Conservation (phyloP, 2,888 invertebrate genomes). For the Tricholauxania praeusta region DNA sequence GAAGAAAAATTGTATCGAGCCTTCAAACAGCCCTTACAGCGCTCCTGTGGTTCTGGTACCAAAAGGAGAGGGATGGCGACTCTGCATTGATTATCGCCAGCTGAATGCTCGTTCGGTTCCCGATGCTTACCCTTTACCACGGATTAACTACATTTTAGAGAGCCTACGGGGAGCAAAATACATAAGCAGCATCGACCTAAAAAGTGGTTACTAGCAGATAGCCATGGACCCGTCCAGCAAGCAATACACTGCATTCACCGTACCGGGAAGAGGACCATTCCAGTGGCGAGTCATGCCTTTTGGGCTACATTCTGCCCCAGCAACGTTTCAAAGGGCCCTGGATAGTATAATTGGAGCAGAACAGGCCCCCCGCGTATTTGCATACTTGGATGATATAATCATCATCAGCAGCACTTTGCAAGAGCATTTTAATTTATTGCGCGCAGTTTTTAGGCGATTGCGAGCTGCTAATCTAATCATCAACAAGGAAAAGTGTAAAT, state of each 20-base stretch:
- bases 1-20: too few relatives aligned
- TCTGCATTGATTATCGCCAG: too few relatives aligned
- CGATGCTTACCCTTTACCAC: too few relatives aligned
- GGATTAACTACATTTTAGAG: too few relatives aligned
- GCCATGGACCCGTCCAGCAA: conserved; percentile 5
- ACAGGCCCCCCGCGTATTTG: background rate
- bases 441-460: background rate
- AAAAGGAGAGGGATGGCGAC: too few relatives aligned
- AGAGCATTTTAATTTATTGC: background rate
- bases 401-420: background rate
- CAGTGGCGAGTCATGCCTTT: conserved; percentile 36
- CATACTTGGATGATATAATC: background rate
- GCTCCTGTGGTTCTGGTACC: too few relatives aligned
- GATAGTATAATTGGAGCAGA: background rate
- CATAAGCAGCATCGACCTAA: background rate
- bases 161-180: too few relatives aligned
- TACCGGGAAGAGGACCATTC: conserved; percentile 30
- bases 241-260: conserved; percentile 36
- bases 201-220: conserved; percentile 5
- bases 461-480: background rate
- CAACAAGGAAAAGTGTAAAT: background rate
- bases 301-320: conserved; percentile 34
- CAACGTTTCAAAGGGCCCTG: conserved; percentile 31
- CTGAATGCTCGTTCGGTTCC: too few relatives aligned
- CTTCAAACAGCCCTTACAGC: too few relatives aligned